These are phyloP conservation scores for Drosophila nigricruria DNA, from an alignment of 2,888 invertebrate species.

Conservation along the genomic window DNA sequence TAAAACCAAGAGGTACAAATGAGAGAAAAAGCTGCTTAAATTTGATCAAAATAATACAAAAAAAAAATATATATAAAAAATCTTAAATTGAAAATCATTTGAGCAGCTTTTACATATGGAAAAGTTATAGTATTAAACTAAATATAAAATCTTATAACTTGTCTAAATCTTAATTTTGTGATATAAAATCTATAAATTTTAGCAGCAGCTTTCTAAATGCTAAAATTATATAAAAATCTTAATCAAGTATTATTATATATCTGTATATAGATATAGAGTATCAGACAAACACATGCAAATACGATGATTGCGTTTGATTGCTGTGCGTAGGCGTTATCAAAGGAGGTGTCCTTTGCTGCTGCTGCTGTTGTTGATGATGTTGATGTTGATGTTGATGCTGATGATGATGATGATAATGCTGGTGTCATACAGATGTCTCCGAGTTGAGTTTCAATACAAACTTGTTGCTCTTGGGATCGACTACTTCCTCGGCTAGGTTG, in stretches of 20 bases:
- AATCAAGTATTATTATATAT: background rate
- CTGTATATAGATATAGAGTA: background rate
- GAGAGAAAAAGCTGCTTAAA: slow-evolving; percentile 3
- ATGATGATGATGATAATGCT: slow-evolving; percentile 56
- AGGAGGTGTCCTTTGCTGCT: slow-evolving; percentile 58
- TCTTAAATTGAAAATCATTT: slow-evolving; percentile 5
- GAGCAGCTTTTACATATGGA: background rate
- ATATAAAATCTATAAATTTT: background rate
- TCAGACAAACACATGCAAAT: slow-evolving; percentile 84
- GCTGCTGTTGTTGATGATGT: slow-evolving; percentile 34
- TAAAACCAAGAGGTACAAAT: background rate
- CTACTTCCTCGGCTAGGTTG: slow-evolving; percentile 97
- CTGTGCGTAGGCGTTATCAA: slow-evolving; percentile 81
- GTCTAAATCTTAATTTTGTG: too few relatives aligned
- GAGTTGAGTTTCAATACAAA: slow-evolving; percentile 97
- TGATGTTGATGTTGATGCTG: slow-evolving; percentile 47
- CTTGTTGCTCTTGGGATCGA: slow-evolving; percentile 97
- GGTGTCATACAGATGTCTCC: slow-evolving; percentile 96
- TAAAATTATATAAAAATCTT: background rate
- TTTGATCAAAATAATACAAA: background rate
- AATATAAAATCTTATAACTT: background rate
- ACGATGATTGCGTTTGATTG: slow-evolving; percentile 84
- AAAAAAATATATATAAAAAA: background rate
- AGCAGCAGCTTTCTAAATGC: slow-evolving; percentile 2
- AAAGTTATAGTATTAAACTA: background rate